Percentiles rank a stretch among this genome's conserved stretches.
Evolutionary conservation across 2,113 vertebrate species (phyloP).

Genomic region (Chaetodon trifascialis): DNA sequence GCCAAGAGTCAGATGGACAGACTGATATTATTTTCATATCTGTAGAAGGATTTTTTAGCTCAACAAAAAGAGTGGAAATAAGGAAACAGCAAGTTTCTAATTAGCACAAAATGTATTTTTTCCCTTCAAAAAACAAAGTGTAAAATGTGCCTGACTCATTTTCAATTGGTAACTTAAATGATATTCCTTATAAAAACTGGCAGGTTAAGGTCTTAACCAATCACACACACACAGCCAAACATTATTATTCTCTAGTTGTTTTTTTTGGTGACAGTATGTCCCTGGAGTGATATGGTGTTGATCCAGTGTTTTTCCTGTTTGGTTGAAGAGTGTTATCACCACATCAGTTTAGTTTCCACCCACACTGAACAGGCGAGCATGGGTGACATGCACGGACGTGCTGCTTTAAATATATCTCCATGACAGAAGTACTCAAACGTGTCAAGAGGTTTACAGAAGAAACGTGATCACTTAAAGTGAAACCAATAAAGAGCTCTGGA

Average conservation of each 20-base stretch:
- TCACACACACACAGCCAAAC: not conserved
- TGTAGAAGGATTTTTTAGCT: not conserved
- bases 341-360: constrained; percentile 9
- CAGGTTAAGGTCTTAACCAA: no score
- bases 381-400: not conserved
- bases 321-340: not conserved
- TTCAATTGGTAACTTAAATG: no score
- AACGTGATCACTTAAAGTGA: not conserved
- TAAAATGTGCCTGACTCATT: no score
- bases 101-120: not conserved
- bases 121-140: not conserved
- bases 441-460: not conserved
- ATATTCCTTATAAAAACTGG: no score
- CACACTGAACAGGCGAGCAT: not conserved
- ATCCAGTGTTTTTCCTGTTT: constrained; percentile 28
- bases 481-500: not conserved
- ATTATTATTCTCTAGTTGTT: no score
- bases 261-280: not conserved
- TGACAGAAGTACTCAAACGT: no score
- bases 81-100: no score
- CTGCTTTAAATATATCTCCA: not conserved
- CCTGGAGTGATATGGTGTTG: not conserved
- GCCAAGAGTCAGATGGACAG: not conserved
- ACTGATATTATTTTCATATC: not conserved
- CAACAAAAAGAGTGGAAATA: not conserved